phyloP scores from a whole-genome alignment of 2,797 vertebrate genomes.

The Oryzias dopingdopingensis region DNA sequence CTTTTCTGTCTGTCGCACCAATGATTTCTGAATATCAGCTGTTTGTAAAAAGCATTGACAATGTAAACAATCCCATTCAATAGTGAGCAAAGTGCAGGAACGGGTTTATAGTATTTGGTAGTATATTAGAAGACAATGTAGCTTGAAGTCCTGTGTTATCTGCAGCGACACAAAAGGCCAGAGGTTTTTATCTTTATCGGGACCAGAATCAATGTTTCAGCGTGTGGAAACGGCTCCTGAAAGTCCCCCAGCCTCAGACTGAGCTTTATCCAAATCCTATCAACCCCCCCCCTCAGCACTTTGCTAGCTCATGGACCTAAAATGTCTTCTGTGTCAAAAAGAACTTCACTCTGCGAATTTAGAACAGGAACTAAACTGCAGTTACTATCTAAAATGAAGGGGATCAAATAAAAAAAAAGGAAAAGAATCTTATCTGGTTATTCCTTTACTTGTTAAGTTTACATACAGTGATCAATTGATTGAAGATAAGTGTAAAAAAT shows the following conservation, averaged over 20 bases:
- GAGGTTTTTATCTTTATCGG: constrained; percentile 58
- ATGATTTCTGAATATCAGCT: constrained; percentile 3
- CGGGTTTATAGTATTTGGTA: constrained; percentile 15
- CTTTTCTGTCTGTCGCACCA: not conserved
- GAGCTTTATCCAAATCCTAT: constrained; percentile 48
- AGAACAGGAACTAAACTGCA: not conserved
- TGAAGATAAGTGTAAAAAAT: constrained; percentile 25
- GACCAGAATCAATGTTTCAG: constrained; percentile 54
- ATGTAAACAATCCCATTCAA: constrained; percentile 9
- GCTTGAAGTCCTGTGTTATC: constrained; percentile 46
- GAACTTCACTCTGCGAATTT: not conserved
- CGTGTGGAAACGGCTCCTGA: constrained; percentile 51
- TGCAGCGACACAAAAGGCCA: constrained; percentile 24
- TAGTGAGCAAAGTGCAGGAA: constrained; percentile 32
- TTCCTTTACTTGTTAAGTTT: constrained; percentile 38
- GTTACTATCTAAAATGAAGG: constrained; percentile 20
- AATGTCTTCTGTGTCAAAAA: no score
- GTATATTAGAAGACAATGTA: constrained; percentile 42
- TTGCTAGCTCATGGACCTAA: not conserved
- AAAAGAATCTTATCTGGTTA: constrained; percentile 19
- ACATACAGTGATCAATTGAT: constrained; percentile 60
- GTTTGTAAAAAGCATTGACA: constrained; percentile 6
- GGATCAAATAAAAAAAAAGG: constrained; percentile 16
- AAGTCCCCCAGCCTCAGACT: constrained; percentile 43
- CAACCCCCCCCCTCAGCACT: constrained; percentile 22